Evolutionary conservation across 1,140 invertebrate species (phyloP).

Genomic region (Drosophila grimshawi): DNA sequence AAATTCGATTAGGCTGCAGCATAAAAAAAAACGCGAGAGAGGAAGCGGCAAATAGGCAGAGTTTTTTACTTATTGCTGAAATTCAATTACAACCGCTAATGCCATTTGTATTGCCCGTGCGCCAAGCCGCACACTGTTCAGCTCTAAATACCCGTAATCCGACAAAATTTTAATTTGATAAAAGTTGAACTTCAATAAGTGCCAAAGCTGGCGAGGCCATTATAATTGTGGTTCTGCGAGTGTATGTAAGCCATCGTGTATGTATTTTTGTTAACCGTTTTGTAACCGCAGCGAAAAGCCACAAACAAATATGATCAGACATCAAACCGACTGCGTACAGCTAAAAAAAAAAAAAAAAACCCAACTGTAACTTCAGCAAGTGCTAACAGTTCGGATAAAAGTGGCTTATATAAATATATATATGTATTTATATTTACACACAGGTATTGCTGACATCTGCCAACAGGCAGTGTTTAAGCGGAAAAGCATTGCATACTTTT

Average conservation of each 20-base stretch:
- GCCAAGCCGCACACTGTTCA: constrained; percentile 66
- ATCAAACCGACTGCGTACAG: constrained; percentile 64
- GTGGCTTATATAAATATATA: constrained; percentile 50
- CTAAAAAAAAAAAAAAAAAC: constrained; percentile 46
- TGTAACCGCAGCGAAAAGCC: constrained; percentile 63
- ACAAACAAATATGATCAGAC: constrained; percentile 81
- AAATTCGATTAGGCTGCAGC: constrained; percentile 70
- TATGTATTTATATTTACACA: neutral
- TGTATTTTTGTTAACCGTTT: constrained; percentile 60
- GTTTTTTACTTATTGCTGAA: constrained; percentile 54
- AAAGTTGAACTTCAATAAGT: constrained; percentile 78
- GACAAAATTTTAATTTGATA: constrained; percentile 78
- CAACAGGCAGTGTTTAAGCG: constrained; percentile 31
- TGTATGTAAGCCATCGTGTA: neutral
- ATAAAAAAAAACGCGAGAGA: neutral
- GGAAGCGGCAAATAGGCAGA: neutral
- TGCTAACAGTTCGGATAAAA: constrained; percentile 68
- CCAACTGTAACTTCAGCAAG: constrained; percentile 13
- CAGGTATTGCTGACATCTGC: constrained; percentile 35
- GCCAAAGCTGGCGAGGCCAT: constrained; percentile 63
- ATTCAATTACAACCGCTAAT: constrained; percentile 82
- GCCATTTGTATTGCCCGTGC: constrained; percentile 71
- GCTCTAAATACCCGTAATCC: constrained; percentile 81
- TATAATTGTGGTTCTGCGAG: constrained; percentile 64
- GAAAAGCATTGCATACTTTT: constrained; percentile 65